Base-by-base conservation (phyloP, 2,888 invertebrate species). In the Papilio protenor region DNA sequence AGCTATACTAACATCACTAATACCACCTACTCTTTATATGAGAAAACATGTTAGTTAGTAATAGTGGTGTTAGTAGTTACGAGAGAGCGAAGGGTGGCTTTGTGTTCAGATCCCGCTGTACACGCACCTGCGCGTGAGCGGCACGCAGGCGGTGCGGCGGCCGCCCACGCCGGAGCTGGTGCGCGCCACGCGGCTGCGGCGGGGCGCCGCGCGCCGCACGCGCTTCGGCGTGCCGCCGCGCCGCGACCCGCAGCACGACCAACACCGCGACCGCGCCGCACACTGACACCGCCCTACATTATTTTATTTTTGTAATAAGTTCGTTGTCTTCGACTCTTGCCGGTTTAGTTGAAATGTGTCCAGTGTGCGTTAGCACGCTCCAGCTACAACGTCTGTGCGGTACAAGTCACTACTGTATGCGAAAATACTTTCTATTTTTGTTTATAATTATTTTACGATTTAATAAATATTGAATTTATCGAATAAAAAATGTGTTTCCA, bases 41-140 rank as follows among this genome's bases (percentile, higher is more conserved):
- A 14, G 49, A 49, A 14, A 49, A 3, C 2, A 4, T n/a, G n/a
- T 18, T 52, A n/a, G n/a, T n/a, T n/a, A n/a, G n/a, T n/a, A n/a
- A n/a, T n/a, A n/a, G n/a, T n/a, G n/a, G n/a, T 12, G 33, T n/a
- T 23, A 21, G n/a, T 55, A 21, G 57, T 57, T 33, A 40, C 0
- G 14, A 27, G 4, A 5, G 23, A 5, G 61, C 40, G 1, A 70
- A n/a, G 47, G 21, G 2, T 4, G 16, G 8, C 1, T 64, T 33
- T 47, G 77, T 73, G 11, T 14, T 0, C 84, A 96, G 96, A 97
- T 97, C 88, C 97, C 97, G 76, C 95, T 97, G 80, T 97, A 96
- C 90, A 88, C 95, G 78, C 96, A 97, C 90, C 91, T 97, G 81
- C 95, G 95, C 84, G 95, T 96, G 87, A 95, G 96, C 82, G 93